These are phyloP conservation scores for Ametastegia equiseti DNA, from an alignment of 2,888 invertebrate species.

Conservation along the genomic window DNA sequence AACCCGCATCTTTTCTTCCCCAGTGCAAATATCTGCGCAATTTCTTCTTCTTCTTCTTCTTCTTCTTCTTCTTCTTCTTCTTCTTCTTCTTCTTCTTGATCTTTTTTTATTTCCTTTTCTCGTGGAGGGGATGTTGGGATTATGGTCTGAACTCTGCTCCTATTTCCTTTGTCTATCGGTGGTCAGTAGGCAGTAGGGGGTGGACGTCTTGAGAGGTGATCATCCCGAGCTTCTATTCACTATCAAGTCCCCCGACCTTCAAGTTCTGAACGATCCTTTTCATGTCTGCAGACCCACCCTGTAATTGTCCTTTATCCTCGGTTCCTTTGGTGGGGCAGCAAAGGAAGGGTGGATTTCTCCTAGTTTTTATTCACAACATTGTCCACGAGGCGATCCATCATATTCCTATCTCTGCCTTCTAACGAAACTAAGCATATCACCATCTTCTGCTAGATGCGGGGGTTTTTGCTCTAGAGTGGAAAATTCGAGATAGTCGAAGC, in stretches of 20 bases:
- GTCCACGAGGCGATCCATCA: no score
- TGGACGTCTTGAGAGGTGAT: slow-evolving; percentile 9
- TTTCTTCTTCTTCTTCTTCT: slow-evolving; percentile 52
- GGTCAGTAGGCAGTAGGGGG: slow-evolving; percentile 9
- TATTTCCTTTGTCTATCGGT: slow-evolving; percentile 27
- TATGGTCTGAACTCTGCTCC: slow-evolving; percentile 14
- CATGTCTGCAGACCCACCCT: slow-evolving; percentile 12
- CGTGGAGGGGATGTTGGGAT: slow-evolving; percentile 29
- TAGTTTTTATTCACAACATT: no score
- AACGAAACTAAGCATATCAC: no score
- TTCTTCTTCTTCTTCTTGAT: slow-evolving; percentile 52
- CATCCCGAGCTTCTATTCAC: slow-evolving; percentile 20
- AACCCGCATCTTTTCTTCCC: slow-evolving; percentile 6
- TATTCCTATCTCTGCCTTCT: not conserved
- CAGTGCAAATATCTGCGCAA: slow-evolving; percentile 8
- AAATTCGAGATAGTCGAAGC: not conserved
- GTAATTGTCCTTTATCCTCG: slow-evolving; percentile 26
- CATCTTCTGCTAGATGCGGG: not conserved
- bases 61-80: slow-evolving; percentile 53
- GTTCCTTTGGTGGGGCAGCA: not conserved
- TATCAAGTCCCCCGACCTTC: not conserved
- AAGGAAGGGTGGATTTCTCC: no score
- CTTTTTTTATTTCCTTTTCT: slow-evolving; percentile 52
- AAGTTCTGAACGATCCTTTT: slow-evolving; percentile 11
- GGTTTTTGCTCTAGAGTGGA: not conserved